Conservation (phyloP, 2,888 invertebrate genomes). For the Celastrina argiolus region DNA sequence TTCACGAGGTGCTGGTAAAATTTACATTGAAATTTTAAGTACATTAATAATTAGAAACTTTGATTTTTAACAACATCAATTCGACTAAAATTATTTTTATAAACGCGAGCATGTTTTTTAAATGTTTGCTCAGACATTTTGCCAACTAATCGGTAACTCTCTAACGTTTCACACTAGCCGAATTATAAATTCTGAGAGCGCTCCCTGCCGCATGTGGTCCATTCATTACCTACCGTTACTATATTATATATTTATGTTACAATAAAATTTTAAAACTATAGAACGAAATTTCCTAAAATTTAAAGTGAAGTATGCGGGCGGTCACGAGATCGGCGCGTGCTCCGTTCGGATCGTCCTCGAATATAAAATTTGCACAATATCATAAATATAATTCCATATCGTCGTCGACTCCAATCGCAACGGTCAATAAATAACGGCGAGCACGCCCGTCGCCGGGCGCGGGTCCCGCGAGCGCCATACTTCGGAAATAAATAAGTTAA, state of each 20-base stretch:
- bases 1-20: conserved; percentile 68
- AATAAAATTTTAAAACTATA: conserved; percentile 77
- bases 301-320: conserved; percentile 50
- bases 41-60: conserved; percentile 75
- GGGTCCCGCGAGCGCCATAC: conserved; percentile 40
- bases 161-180: conserved; percentile 60
- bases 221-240: conserved; percentile 63
- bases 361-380: not conserved
- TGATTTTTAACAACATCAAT: conserved; percentile 75
- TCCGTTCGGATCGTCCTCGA: conserved; percentile 16
- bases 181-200: conserved; percentile 73
- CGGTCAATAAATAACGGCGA: not conserved
- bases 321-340: conserved; percentile 37
- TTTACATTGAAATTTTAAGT: conserved; percentile 76
- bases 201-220: conserved; percentile 68
- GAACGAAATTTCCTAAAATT: conserved; percentile 67
- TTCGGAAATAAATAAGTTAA: conserved; percentile 71
- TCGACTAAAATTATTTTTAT: conserved; percentile 69
- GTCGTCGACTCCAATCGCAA: not conserved
- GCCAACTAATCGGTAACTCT: conserved; percentile 68
- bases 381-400: not conserved
- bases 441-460: conserved; percentile 26
- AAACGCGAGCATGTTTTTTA: conserved; percentile 69
- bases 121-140: conserved; percentile 75
- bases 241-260: conserved; percentile 64